Evolutionary conservation across 2,113 vertebrate species (phyloP).

Genomic region (Casuarius casuarius): DNA sequence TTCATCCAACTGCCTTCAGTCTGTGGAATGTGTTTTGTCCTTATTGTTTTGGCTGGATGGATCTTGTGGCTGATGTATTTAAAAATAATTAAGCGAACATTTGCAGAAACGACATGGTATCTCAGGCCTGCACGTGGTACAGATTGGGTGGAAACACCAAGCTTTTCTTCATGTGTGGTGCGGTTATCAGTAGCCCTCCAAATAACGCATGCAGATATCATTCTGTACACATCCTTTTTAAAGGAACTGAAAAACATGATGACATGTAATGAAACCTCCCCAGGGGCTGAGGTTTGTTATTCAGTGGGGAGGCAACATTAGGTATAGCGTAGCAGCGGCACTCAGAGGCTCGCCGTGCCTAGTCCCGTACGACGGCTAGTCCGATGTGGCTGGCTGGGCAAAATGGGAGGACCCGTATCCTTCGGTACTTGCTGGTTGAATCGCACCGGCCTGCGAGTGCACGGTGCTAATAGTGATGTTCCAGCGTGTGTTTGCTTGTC

Average conservation of each 20-base stretch:
- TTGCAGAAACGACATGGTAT: background rate
- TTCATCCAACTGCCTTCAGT: background rate
- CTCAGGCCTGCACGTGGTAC: background rate
- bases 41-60: slow-evolving; percentile 39
- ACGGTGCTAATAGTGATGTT: rapidly evolving
- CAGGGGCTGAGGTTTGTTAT: background rate
- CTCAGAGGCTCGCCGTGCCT: rapidly evolving
- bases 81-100: slow-evolving; percentile 17
- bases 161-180: background rate
- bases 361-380: background rate
- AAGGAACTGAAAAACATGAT: background rate
- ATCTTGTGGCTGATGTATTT: slow-evolving; percentile 21
- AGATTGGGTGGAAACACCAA: background rate
- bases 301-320: background rate
- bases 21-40: slow-evolving; percentile 44
- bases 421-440: background rate
- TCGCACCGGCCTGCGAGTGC: background rate
- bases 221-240: background rate
- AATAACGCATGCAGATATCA: background rate
- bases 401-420: background rate
- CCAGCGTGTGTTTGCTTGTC: background rate
- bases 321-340: background rate
- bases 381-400: background rate
- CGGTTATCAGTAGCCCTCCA: background rate
- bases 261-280: background rate